Evolutionary conservation across 2,888 invertebrate genomes (phyloP).

Genomic region (Mimachlamys varia): DNA sequence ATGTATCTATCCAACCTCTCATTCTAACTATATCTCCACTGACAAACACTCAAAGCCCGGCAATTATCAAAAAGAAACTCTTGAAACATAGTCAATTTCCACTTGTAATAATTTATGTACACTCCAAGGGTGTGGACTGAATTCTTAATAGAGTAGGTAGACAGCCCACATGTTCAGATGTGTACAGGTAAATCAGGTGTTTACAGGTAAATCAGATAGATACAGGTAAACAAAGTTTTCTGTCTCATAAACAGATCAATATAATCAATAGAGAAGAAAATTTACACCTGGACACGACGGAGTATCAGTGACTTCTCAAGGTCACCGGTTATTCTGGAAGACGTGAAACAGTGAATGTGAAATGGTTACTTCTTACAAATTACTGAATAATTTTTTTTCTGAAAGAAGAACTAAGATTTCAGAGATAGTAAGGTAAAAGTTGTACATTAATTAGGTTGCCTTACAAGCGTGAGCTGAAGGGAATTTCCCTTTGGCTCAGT

Average conservation of each 20-base stretch:
- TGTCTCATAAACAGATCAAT: conserved; percentile 21
- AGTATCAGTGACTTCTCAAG: background rate
- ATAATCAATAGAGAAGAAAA: background rate
- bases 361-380: no score
- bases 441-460: no score
- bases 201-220: background rate
- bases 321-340: background rate
- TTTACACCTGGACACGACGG: background rate
- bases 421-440: no score
- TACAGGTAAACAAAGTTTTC: conserved; percentile 4
- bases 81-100: conserved; percentile 10
- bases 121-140: background rate
- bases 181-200: background rate
- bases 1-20: no score
- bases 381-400: no score
- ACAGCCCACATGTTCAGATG: background rate
- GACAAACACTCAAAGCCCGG: background rate
- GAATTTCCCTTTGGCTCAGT: no score
- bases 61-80: background rate
- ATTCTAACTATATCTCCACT: no score
- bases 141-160: background rate
- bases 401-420: no score
- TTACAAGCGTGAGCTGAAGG: no score
- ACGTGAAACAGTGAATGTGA: no score
- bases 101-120: background rate